A percentile compares a stretch with the other conserved stretches of the same genome.
Conservation (phyloP, 2,113 vertebrate genomes). For the Rallus limicola region DNA sequence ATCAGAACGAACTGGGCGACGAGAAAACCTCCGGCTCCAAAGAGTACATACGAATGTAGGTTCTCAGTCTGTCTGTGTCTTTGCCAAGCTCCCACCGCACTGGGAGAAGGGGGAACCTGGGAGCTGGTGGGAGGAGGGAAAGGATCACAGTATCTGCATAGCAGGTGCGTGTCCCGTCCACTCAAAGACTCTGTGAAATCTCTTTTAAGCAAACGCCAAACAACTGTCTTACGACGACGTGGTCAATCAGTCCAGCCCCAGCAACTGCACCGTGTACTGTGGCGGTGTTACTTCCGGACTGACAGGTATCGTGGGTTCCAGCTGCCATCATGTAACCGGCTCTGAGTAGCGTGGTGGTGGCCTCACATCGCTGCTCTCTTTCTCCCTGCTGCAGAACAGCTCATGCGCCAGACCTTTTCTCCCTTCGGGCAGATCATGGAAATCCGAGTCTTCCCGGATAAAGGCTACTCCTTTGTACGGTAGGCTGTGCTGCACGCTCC, state of each 20-base stretch:
- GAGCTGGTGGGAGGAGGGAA: not conserved
- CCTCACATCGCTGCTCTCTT: not conserved
- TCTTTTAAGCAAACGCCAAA: slow-evolving; percentile 84
- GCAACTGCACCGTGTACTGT: slow-evolving; percentile 98
- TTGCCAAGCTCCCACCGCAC: not conserved
- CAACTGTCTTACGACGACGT: slow-evolving; percentile 96
- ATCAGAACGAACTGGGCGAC: slow-evolving; percentile 99
- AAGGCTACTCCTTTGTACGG: slow-evolving; percentile 98
- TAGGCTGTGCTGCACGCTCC: slow-evolving; percentile 19
- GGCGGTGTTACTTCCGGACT: slow-evolving; percentile 93
- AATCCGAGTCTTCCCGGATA: slow-evolving; percentile 96
- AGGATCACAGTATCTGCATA: no score
- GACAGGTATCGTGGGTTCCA: slow-evolving; percentile 78
- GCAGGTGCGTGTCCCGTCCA: not conserved
- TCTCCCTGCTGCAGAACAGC: slow-evolving; percentile 84
- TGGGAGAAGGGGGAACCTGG: not conserved
- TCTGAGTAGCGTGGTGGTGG: accelerated
- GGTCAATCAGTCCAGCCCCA: slow-evolving; percentile 95
- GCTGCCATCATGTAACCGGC: accelerated
- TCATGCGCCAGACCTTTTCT: slow-evolving; percentile 98
- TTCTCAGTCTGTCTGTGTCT: not conserved
- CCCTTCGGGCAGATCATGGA: slow-evolving; percentile 98
- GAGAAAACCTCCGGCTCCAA: slow-evolving; percentile 95
- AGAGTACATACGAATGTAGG: slow-evolving; percentile 91
- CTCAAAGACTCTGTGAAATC: not conserved